A percentile compares a stretch with the other conserved stretches of the same genome.
Evolutionary conservation across 92 coral and sea anemone species (phyloP).

Genomic region (Bergia sp.): DNA sequence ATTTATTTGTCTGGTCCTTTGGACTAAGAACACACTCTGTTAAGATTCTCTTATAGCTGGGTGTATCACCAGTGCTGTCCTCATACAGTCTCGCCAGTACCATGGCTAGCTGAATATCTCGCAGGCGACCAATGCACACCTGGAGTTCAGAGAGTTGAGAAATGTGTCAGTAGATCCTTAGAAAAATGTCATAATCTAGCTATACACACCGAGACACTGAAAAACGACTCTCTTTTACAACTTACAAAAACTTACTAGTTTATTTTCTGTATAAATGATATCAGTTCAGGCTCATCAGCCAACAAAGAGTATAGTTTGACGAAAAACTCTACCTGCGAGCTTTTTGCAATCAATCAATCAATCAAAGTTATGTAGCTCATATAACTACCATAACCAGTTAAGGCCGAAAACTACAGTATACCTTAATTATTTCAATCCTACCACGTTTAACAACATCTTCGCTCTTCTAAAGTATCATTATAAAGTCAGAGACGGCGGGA

Average conservation of each 20-base stretch:
- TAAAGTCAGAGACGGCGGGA: no score
- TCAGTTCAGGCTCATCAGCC: neutral
- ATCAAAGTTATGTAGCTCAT: no score
- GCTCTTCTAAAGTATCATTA: no score
- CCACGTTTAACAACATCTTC: no score
- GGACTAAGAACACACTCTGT: slow-evolving; percentile 83
- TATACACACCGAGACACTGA: neutral
- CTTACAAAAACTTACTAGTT: neutral
- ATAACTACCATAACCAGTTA: neutral
- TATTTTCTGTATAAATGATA: neutral
- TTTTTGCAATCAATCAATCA: neutral
- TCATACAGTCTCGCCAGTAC: slow-evolving; percentile 90
- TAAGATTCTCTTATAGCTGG: slow-evolving; percentile 74
- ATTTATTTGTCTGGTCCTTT: slow-evolving; percentile 50
- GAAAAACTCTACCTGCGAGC: neutral
- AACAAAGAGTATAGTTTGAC: neutral
- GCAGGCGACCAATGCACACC: slow-evolving; percentile 88
- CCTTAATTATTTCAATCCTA: no score
- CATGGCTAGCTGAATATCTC: slow-evolving; percentile 93
- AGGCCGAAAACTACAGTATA: no score
- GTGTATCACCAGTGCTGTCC: slow-evolving; percentile 64
- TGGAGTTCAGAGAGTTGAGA: slow-evolving; percentile 12
- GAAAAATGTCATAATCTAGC: neutral
- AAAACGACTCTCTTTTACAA: no score
- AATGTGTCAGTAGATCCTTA: neutral